These are phyloP conservation scores for Dorcus parallelipipedus DNA, from an alignment of 2,888 invertebrate genomes.

Conservation along the genomic window DNA sequence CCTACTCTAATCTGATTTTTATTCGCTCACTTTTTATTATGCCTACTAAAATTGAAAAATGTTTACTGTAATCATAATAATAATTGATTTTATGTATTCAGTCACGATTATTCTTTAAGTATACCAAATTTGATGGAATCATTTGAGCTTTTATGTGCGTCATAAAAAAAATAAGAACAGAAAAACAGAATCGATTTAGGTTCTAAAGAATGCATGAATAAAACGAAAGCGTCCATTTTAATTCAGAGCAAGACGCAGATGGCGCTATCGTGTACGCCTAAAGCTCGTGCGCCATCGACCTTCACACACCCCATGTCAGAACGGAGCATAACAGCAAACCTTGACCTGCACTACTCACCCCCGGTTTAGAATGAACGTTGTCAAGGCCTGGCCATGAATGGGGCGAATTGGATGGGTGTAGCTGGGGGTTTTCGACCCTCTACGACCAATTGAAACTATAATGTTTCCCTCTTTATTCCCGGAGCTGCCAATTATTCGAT, in stretches of 20 bases:
- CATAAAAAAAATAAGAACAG: no score
- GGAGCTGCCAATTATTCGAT: no score
- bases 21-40: no score
- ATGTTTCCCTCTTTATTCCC: neutral
- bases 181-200: no score
- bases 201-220: no score
- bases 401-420: slow-evolving; percentile 27
- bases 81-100: no score
- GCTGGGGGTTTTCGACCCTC: neutral
- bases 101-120: no score
- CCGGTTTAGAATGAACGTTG: slow-evolving; percentile 41
- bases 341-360: slow-evolving; percentile 46
- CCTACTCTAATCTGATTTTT: no score
- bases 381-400: slow-evolving; percentile 42
- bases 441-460: neutral
- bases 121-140: no score
- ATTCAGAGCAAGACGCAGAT: slow-evolving; percentile 11
- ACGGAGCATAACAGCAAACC: slow-evolving; percentile 33
- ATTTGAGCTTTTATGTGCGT: no score
- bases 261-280: slow-evolving; percentile 11
- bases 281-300: slow-evolving; percentile 22
- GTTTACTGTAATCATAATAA: no score
- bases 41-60: no score
- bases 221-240: neutral
- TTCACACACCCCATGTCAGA: slow-evolving; percentile 23